Evolutionary conservation across 2,797 vertebrate species (phyloP).

Genomic region (Sebastiscus albofasciatus): DNA sequence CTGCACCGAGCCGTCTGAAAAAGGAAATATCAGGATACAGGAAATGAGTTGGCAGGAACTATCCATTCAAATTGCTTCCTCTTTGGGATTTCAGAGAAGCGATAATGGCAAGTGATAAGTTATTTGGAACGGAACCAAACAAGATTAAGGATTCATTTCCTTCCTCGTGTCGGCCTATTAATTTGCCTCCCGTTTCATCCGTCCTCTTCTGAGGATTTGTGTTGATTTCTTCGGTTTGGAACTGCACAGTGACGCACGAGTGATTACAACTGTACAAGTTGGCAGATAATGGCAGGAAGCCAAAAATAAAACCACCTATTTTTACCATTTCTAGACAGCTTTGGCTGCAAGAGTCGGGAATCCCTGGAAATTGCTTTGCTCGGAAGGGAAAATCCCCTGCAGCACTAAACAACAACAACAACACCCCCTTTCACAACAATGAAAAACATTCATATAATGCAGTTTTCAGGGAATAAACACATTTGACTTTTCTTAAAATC

Average conservation of each 20-base stretch:
- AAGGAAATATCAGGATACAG: constrained; percentile 82
- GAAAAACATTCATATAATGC: not conserved
- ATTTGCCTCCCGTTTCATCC: constrained; percentile 55
- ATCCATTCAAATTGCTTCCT: constrained; percentile 84
- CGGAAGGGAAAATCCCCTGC: not conserved
- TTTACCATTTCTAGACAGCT: constrained; percentile 18
- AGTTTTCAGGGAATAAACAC: not conserved
- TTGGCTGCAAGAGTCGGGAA: constrained; percentile 15
- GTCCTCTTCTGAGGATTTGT: constrained; percentile 65
- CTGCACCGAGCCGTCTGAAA: constrained; percentile 42
- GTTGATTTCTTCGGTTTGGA: constrained; percentile 56
- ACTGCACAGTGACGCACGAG: constrained; percentile 34
- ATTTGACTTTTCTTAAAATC: not conserved
- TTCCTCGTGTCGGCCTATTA: constrained; percentile 67
- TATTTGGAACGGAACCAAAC: constrained; percentile 70
- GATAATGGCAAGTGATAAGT: constrained; percentile 79
- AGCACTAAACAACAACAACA: constrained; percentile 7
- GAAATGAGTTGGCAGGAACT: constrained; percentile 83
- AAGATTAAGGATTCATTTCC: constrained; percentile 77
- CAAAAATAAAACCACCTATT: constrained; percentile 34
- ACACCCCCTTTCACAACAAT: not conserved
- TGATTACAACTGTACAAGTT: constrained; percentile 51
- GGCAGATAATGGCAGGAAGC: constrained; percentile 40
- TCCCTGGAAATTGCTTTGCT: constrained; percentile 19
- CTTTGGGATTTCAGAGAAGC: constrained; percentile 70